Conservation (phyloP, 2,888 invertebrate genomes). For the Vannuccia rotundouncinata region DNA sequence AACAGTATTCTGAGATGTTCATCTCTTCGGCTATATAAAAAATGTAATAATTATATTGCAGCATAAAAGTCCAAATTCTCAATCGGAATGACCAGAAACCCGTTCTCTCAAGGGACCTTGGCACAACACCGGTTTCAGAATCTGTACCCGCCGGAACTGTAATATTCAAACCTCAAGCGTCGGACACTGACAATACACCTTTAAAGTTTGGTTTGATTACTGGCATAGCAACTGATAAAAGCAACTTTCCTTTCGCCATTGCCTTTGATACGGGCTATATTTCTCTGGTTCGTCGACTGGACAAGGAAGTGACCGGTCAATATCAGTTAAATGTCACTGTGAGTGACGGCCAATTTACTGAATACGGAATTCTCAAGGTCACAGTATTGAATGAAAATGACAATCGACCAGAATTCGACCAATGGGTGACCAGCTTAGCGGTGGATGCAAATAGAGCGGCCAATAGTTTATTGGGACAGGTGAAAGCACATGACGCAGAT, state of each 20-base stretch:
- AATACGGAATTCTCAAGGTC: background rate
- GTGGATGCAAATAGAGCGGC: background rate
- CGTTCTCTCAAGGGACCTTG: background rate
- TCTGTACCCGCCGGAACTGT: background rate
- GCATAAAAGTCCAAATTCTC: background rate
- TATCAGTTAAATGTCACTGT: background rate
- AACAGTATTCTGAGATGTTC: no score
- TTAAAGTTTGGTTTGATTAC: background rate
- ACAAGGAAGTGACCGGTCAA: background rate
- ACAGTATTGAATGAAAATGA: background rate
- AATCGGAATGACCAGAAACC: slow-evolving; percentile 21
- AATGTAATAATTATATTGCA: background rate
- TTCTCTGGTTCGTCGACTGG: background rate
- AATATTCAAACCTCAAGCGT: background rate
- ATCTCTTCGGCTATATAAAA: background rate
- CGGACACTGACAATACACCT: background rate
- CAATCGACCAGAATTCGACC: slow-evolving; percentile 18
- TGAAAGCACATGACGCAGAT: background rate
- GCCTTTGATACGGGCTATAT: background rate
- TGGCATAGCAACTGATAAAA: background rate
- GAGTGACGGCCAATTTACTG: background rate
- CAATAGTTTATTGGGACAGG: background rate
- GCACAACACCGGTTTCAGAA: background rate
- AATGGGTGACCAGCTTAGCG: background rate
- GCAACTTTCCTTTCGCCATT: background rate